Conservation (phyloP, 2,888 invertebrate species). For the Euphydryas editha region DNA sequence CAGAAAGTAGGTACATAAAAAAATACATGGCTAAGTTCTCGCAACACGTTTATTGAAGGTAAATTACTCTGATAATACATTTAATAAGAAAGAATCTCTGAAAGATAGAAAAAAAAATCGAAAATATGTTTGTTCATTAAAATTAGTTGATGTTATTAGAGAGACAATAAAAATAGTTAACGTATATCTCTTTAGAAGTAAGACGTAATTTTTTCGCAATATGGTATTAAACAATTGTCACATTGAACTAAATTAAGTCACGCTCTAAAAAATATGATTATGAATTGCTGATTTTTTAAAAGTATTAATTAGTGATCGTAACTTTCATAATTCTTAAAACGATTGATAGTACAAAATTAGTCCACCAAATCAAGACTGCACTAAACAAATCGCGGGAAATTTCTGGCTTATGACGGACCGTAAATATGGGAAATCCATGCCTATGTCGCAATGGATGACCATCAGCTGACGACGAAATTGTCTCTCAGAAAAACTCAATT, state of each 20-base stretch:
- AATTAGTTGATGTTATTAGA: background rate
- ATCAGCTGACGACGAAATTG: too few species aligned
- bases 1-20: background rate
- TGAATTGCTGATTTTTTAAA: background rate
- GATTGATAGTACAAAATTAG: too few species aligned
- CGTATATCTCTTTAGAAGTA: background rate
- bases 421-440: too few species aligned
- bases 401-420: too few species aligned
- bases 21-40: too few species aligned
- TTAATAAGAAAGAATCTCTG: background rate
- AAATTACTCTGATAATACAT: background rate
- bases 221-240: background rate
- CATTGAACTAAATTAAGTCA: slow-evolving; percentile 1
- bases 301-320: background rate
- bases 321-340: background rate
- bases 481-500: too few species aligned
- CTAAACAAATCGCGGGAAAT: too few species aligned
- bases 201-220: background rate
- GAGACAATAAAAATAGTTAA: background rate
- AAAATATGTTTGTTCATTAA: background rate
- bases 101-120: background rate
- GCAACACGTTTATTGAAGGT: too few species aligned
- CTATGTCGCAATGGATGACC: too few species aligned
- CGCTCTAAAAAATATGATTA: background rate
- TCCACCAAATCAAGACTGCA: too few species aligned